Conservation (phyloP, 2,888 invertebrate species). For the Agonum fuliginosum region DNA sequence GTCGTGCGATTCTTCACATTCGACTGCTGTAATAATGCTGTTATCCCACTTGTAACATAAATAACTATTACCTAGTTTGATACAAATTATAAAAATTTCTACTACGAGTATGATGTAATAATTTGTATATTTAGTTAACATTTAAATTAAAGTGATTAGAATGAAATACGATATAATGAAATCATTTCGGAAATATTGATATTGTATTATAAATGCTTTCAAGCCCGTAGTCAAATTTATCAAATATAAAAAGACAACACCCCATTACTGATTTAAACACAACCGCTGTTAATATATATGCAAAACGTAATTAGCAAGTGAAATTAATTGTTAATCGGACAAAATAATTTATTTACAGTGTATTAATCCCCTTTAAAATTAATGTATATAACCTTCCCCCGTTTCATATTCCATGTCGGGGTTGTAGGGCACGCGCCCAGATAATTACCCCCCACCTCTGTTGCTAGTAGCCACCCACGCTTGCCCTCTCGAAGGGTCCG, state of each 20-base stretch:
- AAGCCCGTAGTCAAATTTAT: slow-evolving; percentile 23
- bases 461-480: not conserved
- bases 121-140: no score
- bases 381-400: slow-evolving; percentile 39
- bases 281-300: slow-evolving; percentile 36
- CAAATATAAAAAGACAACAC: slow-evolving; percentile 42
- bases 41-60: no score
- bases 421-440: slow-evolving; percentile 8
- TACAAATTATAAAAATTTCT: no score
- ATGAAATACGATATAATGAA: slow-evolving; percentile 5
- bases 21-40: no score
- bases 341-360: slow-evolving; percentile 52
- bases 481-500: not conserved
- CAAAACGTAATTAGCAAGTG: slow-evolving; percentile 47
- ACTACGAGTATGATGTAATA: no score
- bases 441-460: slow-evolving; percentile 43
- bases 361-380: slow-evolving; percentile 51
- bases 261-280: slow-evolving; percentile 31
- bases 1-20: no score
- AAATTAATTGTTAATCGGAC: slow-evolving; percentile 47
- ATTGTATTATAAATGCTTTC: not conserved
- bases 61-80: no score
- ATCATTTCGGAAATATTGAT: slow-evolving; percentile 7
- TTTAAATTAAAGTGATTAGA: not conserved
- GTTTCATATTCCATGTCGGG: slow-evolving; percentile 14